phyloP scores from a whole-genome alignment of 2,888 invertebrate genomes.

The Trimorus sp. region DNA sequence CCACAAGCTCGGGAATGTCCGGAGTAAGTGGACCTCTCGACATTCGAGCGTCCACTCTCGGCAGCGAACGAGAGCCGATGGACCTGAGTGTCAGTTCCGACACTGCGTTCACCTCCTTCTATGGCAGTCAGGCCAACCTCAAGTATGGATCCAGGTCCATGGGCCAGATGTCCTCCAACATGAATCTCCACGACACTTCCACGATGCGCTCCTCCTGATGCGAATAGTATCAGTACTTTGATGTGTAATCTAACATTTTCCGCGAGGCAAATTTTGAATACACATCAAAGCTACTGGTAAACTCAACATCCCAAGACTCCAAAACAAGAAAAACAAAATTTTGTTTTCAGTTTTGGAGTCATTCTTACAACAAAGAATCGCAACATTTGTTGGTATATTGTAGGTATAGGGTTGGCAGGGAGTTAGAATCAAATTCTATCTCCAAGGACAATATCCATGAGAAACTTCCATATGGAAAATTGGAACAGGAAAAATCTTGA shows the following conservation, averaged over 20 bases:
- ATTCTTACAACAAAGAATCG: no score
- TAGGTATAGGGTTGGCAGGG: no score
- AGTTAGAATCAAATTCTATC: no score
- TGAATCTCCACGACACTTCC: conserved; percentile 59
- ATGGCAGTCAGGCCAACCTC: conserved; percentile 82
- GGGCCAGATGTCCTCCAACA: conserved; percentile 68
- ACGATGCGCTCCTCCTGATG: conserved; percentile 68
- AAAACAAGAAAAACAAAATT: no score
- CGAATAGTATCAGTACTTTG: conserved; percentile 58
- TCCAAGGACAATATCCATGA: no score
- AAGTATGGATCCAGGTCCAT: conserved; percentile 70
- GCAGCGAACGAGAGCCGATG: conserved; percentile 80
- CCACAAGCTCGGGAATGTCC: conserved; percentile 78
- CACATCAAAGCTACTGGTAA: conserved; percentile 33
- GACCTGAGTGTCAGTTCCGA: conserved; percentile 83
- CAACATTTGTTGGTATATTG: no score
- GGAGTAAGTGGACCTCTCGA: conserved; percentile 80
- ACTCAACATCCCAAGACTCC: background rate
- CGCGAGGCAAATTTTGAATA: conserved; percentile 21
- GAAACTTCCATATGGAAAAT: no score
- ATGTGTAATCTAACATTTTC: conserved; percentile 47
- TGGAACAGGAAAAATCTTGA: no score
- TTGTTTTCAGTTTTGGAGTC: no score
- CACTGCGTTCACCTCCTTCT: conserved; percentile 83
- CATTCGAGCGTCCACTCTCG: conserved; percentile 82